Conservation (phyloP, 2,113 vertebrate genomes). For the Antechinus flavipes region DNA sequence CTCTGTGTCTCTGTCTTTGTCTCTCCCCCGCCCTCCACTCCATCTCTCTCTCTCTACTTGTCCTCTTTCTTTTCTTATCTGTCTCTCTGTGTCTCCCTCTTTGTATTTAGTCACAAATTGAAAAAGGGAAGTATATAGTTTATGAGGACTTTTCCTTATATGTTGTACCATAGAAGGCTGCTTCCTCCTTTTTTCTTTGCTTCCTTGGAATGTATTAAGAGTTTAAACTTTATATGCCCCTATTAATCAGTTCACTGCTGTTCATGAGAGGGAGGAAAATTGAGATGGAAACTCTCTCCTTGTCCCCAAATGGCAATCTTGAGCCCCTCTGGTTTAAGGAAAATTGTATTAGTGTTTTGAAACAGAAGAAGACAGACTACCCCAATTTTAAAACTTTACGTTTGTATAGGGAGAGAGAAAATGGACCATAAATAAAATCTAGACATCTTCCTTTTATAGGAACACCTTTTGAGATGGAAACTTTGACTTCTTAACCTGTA, state of each 20-base stretch:
- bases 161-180: background rate
- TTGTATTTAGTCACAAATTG: background rate
- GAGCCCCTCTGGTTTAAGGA: background rate
- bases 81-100: background rate
- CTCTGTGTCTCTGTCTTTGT: background rate
- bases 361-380: conserved; percentile 7
- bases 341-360: background rate
- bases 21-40: background rate
- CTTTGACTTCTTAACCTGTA: background rate
- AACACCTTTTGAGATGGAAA: background rate
- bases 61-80: too few relatives aligned
- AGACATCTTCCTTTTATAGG: background rate
- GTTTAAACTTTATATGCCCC: background rate
- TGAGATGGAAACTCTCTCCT: background rate
- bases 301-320: background rate
- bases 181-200: background rate
- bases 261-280: background rate
- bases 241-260: background rate
- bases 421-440: background rate
- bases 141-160: background rate
- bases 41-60: accelerated
- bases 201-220: background rate
- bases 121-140: background rate
- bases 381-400: background rate
- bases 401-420: background rate